Percentiles rank a stretch among this genome's conserved stretches.
Evolutionary conservation across 2,797 vertebrate genomes (phyloP).

Genomic region (Lepilemur ruficaudatus): DNA sequence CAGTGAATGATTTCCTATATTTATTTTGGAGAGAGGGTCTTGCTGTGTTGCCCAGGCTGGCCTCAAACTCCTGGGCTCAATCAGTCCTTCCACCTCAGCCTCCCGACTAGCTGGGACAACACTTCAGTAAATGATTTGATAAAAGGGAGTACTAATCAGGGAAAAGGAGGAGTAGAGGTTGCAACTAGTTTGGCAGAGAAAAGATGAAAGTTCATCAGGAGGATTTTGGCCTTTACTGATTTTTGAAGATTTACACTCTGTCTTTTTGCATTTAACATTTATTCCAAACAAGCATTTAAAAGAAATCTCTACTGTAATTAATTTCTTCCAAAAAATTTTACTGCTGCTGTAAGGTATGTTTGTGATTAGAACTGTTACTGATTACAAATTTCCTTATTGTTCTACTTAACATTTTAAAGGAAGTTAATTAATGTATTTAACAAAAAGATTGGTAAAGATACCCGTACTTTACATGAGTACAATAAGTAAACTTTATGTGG

Average conservation of each 20-base stretch:
- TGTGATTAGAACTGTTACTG: constrained; percentile 7
- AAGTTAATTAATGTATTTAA: constrained; percentile 27
- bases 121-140: background rate
- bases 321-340: background rate
- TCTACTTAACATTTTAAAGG: background rate
- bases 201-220: background rate
- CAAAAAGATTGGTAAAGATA: background rate
- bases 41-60: background rate
- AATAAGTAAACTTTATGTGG: background rate
- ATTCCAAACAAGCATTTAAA: background rate
- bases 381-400: background rate
- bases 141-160: background rate
- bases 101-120: background rate
- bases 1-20: background rate
- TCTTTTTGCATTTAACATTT: background rate
- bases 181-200: background rate
- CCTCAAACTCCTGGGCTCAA: background rate
- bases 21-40: background rate
- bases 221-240: background rate
- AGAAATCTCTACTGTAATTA: background rate
- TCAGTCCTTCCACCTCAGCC: background rate
- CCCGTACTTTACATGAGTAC: background rate
- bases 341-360: background rate
- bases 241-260: background rate
- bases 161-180: background rate